Conservation (phyloP, 2,113 vertebrate species). For the Leucopsar rothschildi region DNA sequence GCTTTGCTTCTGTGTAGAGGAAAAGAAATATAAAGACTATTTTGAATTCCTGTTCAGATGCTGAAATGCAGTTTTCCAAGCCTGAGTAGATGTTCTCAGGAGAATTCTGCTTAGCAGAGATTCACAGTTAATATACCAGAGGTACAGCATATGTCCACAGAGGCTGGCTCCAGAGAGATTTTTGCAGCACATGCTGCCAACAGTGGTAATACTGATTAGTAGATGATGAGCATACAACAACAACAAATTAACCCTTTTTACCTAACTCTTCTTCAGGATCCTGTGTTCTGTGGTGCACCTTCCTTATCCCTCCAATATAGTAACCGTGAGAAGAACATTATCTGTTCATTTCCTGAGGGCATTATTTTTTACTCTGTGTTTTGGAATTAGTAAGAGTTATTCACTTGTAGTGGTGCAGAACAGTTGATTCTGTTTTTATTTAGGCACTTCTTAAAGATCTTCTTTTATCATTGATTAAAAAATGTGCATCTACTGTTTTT, state of each 20-base stretch:
- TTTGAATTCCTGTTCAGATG: neutral
- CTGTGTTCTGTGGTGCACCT: neutral
- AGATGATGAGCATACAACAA: neutral
- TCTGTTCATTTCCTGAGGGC: fast-evolving
- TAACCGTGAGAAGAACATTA: neutral
- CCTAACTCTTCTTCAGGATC: neutral
- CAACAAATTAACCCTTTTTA: neutral
- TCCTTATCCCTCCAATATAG: neutral
- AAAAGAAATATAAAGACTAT: neutral
- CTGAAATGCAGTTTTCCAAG: neutral
- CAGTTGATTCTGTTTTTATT: neutral
- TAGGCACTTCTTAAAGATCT: neutral
- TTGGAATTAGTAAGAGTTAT: neutral
- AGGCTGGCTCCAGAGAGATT: neutral
- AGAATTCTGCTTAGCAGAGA: neutral
- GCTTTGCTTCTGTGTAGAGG: neutral
- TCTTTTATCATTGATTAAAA: neutral
- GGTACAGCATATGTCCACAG: neutral
- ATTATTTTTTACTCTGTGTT: neutral
- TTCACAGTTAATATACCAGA: neutral
- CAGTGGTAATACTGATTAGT: neutral
- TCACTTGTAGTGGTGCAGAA: neutral
- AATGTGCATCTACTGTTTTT: neutral
- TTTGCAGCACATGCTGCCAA: neutral
- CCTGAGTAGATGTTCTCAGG: neutral